These are phyloP conservation scores for Thalassarche chlororhynchos DNA, from an alignment of 2,113 vertebrate genomes.

Conservation along the genomic window DNA sequence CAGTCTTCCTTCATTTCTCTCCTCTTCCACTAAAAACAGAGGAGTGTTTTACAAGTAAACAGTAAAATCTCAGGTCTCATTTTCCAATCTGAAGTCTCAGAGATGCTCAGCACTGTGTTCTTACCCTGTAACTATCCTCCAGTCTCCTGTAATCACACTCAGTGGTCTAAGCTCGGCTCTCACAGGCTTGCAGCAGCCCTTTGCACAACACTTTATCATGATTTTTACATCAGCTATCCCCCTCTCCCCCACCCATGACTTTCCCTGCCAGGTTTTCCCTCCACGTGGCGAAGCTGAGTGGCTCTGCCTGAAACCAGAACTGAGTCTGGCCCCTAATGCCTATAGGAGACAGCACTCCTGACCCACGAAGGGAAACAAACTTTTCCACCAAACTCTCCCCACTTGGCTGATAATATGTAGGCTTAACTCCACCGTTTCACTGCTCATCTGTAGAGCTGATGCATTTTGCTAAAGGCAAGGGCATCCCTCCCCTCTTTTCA, in stretches of 20 bases:
- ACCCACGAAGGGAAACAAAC: background rate
- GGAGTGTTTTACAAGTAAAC: background rate
- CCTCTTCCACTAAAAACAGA: background rate
- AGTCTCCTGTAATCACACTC: background rate
- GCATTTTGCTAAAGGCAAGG: background rate
- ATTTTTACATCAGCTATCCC: background rate
- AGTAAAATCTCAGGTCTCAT: background rate
- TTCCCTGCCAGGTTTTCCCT: background rate
- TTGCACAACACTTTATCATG: background rate
- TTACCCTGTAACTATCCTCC: conserved; percentile 1
- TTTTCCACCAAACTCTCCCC: background rate
- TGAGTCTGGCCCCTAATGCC: background rate
- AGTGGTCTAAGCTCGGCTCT: background rate
- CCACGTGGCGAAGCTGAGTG: background rate
- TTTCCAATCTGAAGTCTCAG: conserved; percentile 6
- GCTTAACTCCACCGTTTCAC: background rate
- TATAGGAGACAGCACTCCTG: background rate
- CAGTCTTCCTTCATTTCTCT: background rate
- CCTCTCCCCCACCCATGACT: background rate
- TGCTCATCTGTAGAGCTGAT: background rate
- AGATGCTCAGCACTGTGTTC: background rate
- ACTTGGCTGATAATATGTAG: background rate
- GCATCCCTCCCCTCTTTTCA: background rate
- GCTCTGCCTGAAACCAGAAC: background rate
- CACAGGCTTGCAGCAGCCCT: background rate